These are phyloP conservation scores for Aegotheles bennettii DNA, from an alignment of 2,113 vertebrate genomes.

Conservation along the genomic window DNA sequence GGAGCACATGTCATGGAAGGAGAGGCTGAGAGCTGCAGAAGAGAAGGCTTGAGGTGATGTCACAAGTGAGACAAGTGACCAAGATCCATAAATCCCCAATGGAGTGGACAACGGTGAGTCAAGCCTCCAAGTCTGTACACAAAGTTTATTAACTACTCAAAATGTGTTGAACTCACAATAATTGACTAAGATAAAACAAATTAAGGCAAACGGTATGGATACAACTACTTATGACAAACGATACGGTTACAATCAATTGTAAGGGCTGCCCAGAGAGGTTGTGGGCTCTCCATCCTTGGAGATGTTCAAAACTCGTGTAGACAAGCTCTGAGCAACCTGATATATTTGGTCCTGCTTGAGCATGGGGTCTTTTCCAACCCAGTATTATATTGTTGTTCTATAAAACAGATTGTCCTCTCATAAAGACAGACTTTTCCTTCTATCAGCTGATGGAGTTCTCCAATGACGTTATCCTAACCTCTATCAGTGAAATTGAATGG, in stretches of 20 bases:
- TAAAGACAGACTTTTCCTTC: neutral
- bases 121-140: too few relatives aligned
- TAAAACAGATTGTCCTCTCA: neutral
- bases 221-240: too few relatives aligned
- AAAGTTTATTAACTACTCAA: too few relatives aligned
- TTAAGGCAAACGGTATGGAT: too few relatives aligned
- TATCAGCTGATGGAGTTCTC: neutral
- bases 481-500: neutral
- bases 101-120: too few relatives aligned
- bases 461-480: neutral
- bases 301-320: neutral
- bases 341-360: neutral
- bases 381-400: neutral
- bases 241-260: too few relatives aligned
- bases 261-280: neutral
- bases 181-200: too few relatives aligned
- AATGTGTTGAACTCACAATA: too few relatives aligned
- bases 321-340: neutral
- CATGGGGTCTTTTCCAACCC: neutral
- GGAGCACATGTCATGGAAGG: accelerated
- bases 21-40: neutral
- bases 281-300: neutral
- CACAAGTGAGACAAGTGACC: too few relatives aligned
- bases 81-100: too few relatives aligned
- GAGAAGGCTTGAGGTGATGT: neutral